A percentile compares a stretch with the other conserved stretches of the same genome.
phyloP scores from a whole-genome alignment of 2,888 invertebrate genomes.

The Strigamia transsilvanica region DNA sequence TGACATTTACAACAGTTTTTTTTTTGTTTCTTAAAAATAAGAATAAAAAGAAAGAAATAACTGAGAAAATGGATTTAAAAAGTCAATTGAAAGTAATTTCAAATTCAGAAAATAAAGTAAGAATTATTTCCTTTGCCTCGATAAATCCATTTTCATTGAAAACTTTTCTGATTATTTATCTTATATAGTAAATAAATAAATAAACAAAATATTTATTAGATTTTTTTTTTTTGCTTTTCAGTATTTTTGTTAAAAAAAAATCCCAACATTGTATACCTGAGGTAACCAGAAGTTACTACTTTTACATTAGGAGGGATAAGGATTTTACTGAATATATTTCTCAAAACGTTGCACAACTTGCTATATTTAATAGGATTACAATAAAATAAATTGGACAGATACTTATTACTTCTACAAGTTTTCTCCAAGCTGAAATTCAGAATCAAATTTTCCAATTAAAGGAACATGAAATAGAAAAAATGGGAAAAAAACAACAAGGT shows the following conservation, averaged over 20 bases:
- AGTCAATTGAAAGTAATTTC: background rate
- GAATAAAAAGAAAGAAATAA: background rate
- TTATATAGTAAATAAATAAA: background rate
- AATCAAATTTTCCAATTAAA: slow-evolving; percentile 10
- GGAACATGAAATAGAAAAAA: background rate
- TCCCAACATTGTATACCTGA: slow-evolving; percentile 16
- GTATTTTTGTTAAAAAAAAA: background rate
- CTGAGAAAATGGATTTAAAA: background rate
- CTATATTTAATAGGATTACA: slow-evolving; percentile 30
- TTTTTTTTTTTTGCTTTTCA: background rate
- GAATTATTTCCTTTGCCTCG: background rate
- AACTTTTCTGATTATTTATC: background rate
- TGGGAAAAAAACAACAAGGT: no score
- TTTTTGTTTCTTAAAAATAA: background rate
- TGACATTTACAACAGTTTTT: slow-evolving; percentile 12
- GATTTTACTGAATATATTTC: slow-evolving; percentile 21
- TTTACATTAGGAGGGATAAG: slow-evolving; percentile 30
- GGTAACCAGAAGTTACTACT: slow-evolving; percentile 30
- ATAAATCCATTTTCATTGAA: slow-evolving; percentile 20
- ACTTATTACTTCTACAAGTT: slow-evolving; percentile 3
- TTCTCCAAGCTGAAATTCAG: slow-evolving; percentile 20
- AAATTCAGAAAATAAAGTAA: slow-evolving; percentile 3
- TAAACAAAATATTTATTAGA: background rate
- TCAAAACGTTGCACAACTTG: slow-evolving; percentile 25
- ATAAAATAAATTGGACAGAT: slow-evolving; percentile 30